phyloP scores from a whole-genome alignment of 2,113 vertebrate genomes.

The Petrocephalus microphthalmus region DNA sequence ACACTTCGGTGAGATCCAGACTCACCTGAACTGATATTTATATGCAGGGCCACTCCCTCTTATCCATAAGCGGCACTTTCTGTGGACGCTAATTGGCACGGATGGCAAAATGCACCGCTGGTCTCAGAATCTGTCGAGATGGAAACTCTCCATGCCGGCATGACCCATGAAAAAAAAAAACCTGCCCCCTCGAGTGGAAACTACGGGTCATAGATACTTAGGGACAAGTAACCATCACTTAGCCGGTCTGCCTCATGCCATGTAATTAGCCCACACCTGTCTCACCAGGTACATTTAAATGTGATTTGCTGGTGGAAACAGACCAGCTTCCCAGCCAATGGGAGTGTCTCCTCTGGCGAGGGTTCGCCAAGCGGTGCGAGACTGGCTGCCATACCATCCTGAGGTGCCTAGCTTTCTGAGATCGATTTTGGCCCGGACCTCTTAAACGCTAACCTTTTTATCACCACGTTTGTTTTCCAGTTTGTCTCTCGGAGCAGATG shows the following conservation, averaged over 20 bases:
- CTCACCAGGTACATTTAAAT: constrained; percentile 10
- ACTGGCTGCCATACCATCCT: no score
- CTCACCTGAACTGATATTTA: neutral
- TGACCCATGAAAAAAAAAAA: neutral
- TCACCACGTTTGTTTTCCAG: neutral
- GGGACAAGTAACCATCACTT: constrained; percentile 14
- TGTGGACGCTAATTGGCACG: neutral
- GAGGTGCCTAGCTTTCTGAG: neutral
- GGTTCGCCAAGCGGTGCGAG: neutral
- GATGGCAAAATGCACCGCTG: neutral
- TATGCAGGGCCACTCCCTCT: neutral
- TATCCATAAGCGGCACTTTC: neutral
- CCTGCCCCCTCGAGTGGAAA: constrained; percentile 4
- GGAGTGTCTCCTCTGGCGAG: neutral
- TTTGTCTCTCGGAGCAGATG: neutral
- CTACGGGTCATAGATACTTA: neutral
- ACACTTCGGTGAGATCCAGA: neutral
- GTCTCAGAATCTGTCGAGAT: constrained; percentile 6
- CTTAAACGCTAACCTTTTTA: neutral
- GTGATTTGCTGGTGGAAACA: constrained; percentile 7
- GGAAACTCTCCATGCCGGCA: constrained; percentile 8
- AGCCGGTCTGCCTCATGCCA: neutral
- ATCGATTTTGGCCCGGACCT: neutral
- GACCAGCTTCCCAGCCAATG: neutral
- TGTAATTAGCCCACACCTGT: constrained; percentile 11